These are phyloP conservation scores for Apis laboriosa DNA, from an alignment of 1,140 invertebrate genomes.

Conservation along the genomic window DNA sequence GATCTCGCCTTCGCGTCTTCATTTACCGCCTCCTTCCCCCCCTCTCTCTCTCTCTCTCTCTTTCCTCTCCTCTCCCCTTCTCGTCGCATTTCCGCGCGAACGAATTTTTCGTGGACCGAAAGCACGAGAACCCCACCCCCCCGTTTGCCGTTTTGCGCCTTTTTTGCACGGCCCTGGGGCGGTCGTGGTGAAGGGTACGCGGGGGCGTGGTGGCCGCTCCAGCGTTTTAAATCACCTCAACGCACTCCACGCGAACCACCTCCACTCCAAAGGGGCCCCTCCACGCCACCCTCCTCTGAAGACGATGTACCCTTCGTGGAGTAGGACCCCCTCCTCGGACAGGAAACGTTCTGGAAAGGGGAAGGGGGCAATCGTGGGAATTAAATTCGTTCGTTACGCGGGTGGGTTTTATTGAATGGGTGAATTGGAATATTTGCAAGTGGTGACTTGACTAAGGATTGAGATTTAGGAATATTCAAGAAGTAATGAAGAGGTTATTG, in stretches of 20 bases:
- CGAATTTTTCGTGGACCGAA: slow-evolving; percentile 70
- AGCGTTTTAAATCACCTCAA: slow-evolving; percentile 76
- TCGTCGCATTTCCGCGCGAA: slow-evolving; percentile 9
- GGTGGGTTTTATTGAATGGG: too few species aligned
- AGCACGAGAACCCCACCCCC: slow-evolving; percentile 33
- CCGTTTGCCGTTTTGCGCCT: slow-evolving; percentile 47
- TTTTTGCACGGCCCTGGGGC: slow-evolving; percentile 66
- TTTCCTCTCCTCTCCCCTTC: too few species aligned
- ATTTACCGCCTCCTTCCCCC: slow-evolving; percentile 63
- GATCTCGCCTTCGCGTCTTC: slow-evolving; percentile 70
- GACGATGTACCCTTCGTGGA: not conserved
- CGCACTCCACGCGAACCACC: slow-evolving; percentile 61
- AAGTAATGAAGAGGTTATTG: too few species aligned
- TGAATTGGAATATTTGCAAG: too few species aligned
- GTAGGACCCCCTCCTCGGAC: not conserved
- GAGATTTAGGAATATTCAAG: too few species aligned
- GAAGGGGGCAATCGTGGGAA: too few species aligned
- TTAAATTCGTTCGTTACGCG: too few species aligned
- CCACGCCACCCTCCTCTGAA: slow-evolving; percentile 30
- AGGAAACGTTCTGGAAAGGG: too few species aligned
- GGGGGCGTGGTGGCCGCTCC: slow-evolving; percentile 57
- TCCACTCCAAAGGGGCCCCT: slow-evolving; percentile 31
- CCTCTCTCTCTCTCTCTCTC: not conserved
- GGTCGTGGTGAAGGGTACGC: slow-evolving; percentile 35
- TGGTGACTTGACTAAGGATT: too few species aligned